Base-by-base conservation (phyloP, 2,888 invertebrate genomes). In the Hylaea fasciaria region DNA sequence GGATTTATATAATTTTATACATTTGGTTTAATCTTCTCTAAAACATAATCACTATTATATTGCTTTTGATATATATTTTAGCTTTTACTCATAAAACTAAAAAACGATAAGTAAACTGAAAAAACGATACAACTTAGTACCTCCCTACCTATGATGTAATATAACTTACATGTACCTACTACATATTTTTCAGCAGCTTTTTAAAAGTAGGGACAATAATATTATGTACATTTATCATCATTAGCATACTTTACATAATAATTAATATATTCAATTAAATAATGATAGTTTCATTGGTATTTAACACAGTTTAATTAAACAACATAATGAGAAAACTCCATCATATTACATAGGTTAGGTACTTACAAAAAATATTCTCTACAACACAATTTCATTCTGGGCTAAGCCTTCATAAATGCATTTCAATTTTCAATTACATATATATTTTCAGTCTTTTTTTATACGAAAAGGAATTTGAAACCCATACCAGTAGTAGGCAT, bases 391-490 rank as follows among this genome's bases (percentile, higher is more conserved):
- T 22, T 22, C 5, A 22, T 37, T 28, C 28, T 11, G 32, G 62
- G 60, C 62, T 57, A 62, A 52, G 62, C 62, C 65, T 65, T 62
- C 58, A 62, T 69, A 69, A 69, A 66, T 65, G 64, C 69, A 57
- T 62, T 22, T 47, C 54, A 13, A 45, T 57, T 62, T 61, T 48
- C 55, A 64, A 57, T 66, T 9, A n/a, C n/a, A n/a, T n/a, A n/a
- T n/a, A 49, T 46, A 12, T 52, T 52, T 60, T 69, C 69, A 69
- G 69, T 69, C 69, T 69, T 65, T 63, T 45, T 57, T 13, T 53
- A 55, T 46, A 55, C 58, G 44, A 60, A 61, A 58, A 52, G 44
- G 29, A 62, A 59, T 57, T 64, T 52, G 5, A 46, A 50, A 13
- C 37, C 14, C 17, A 50, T 13, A 56, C 13, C 5, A 37, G n/a